These are phyloP conservation scores for Drosophila fulvimacula DNA, from an alignment of 2,888 invertebrate genomes.

Conservation along the genomic window DNA sequence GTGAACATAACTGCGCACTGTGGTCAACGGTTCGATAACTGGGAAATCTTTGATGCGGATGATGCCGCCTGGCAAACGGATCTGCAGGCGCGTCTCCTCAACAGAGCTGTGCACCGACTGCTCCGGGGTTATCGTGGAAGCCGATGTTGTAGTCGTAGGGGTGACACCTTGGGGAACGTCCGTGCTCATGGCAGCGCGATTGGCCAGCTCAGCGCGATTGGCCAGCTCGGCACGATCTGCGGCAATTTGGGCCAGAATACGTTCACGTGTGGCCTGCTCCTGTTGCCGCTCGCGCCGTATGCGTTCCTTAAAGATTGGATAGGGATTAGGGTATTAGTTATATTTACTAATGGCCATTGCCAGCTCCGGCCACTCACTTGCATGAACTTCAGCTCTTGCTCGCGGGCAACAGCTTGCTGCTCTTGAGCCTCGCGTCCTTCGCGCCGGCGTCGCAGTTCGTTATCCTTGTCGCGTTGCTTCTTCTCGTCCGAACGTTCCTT, in stretches of 20 bases:
- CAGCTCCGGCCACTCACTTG: conserved; percentile 45
- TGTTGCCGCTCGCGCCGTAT: conserved; percentile 93
- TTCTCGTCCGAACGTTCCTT: conserved; percentile 94
- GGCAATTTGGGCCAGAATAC: conserved; percentile 95
- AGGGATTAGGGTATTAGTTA: background rate
- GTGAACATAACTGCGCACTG: conserved; percentile 93
- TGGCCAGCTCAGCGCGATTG: conserved; percentile 11
- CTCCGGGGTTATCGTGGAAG: conserved; percentile 31
- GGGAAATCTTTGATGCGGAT: conserved; percentile 91
- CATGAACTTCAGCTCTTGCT: conserved; percentile 77
- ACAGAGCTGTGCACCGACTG: conserved; percentile 50
- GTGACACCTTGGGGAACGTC: conserved; percentile 1
- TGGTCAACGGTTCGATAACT: conserved; percentile 94
- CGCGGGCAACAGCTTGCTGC: conserved; percentile 73
- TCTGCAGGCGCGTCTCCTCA: conserved; percentile 89
- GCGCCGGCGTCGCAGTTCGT: conserved; percentile 90
- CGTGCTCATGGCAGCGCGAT: conserved; percentile 73
- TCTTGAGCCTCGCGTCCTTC: conserved; percentile 90
- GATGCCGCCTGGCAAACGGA: conserved; percentile 91
- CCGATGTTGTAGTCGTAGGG: conserved; percentile 78
- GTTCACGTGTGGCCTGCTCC: conserved; percentile 92
- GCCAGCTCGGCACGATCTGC: conserved; percentile 89
- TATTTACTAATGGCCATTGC: too few species aligned
- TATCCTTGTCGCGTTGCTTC: conserved; percentile 89
- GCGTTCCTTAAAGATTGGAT: conserved; percentile 87